These are phyloP conservation scores for Lucilia cuprina DNA, from an alignment of 1,140 invertebrate genomes.

Conservation along the genomic window DNA sequence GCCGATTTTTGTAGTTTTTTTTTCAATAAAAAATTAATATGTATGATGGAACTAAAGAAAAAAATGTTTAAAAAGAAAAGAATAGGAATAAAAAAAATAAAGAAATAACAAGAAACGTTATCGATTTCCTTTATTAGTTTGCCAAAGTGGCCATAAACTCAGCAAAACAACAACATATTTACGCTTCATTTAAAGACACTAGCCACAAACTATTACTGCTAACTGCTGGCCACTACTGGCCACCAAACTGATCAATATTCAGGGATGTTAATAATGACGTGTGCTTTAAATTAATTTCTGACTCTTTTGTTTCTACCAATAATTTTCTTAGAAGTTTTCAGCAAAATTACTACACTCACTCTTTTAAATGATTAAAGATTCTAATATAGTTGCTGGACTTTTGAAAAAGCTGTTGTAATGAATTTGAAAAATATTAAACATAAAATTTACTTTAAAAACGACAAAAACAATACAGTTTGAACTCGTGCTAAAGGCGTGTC, in stretches of 20 bases:
- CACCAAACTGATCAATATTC: constrained; percentile 28
- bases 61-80: neutral
- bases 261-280: constrained; percentile 32
- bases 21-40: neutral
- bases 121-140: constrained; percentile 39
- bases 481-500: constrained; percentile 41
- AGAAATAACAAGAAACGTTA: constrained; percentile 18
- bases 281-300: constrained; percentile 29
- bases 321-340: constrained; percentile 4
- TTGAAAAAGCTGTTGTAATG: neutral
- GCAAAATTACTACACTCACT: neutral
- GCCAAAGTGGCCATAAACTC: neutral
- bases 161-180: neutral
- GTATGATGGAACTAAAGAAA: neutral
- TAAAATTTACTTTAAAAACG: no score
- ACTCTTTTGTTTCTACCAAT: neutral
- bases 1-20: neutral
- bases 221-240: no score
- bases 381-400: neutral
- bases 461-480: constrained; percentile 22
- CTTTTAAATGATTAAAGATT: neutral
- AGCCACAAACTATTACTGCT: neutral
- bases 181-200: no score
- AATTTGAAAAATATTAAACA: neutral
- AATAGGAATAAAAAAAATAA: neutral